Base-by-base conservation (phyloP, 2,888 invertebrate genomes). In the Diabrotica balteata region DNA sequence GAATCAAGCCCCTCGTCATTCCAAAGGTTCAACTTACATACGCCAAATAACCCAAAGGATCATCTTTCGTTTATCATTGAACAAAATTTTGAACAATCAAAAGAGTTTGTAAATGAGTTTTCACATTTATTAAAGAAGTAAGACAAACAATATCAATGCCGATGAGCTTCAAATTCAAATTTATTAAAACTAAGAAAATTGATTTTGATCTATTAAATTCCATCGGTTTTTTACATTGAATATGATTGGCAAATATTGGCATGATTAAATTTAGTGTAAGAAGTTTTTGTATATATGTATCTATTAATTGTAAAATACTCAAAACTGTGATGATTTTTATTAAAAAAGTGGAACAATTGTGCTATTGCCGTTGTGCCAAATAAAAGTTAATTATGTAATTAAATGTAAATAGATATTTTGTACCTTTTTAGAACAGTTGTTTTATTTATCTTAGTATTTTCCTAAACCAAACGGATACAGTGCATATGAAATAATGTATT, bases 1-100 rank as follows among this genome's bases (percentile, higher is more conserved):
- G 85, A 84, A 45, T 82, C 32, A 32, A 32, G 32, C 32, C 32
- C 32, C 5, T 32, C 32, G 32, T 32, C 32, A 32, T 32, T 32
- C 32, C 32, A 5, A 32, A 32, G 32, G 32, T 32, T 32, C 32
- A 32, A 32, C 32, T 32, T 32, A 32, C 32, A 32, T 32, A 32
- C 32, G 32, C 32, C 32, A 32, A 32, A 32, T 5, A 32, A 4
- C 32, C 2, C 32, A 32, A 32, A 32, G 32, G 32, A 32, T 5
- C 32, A 32, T 32, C 32, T 32, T 32, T 17, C 9, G 10, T 7
- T 47, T 63, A 17, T 50, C 43, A 4, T 17, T 11, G 7, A 7
- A 4, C 11, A 32, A 32, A 32, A 49, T 49, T 47, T 49, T 45
- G 55, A 63, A 9, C 54, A 46, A 51, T 22, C 57, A 1, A 22